Evolutionary conservation across 1,140 invertebrate genomes (phyloP), one percentile per base, ranked within the genome.

Genomic region (Cryptotermes secundus): DNA sequence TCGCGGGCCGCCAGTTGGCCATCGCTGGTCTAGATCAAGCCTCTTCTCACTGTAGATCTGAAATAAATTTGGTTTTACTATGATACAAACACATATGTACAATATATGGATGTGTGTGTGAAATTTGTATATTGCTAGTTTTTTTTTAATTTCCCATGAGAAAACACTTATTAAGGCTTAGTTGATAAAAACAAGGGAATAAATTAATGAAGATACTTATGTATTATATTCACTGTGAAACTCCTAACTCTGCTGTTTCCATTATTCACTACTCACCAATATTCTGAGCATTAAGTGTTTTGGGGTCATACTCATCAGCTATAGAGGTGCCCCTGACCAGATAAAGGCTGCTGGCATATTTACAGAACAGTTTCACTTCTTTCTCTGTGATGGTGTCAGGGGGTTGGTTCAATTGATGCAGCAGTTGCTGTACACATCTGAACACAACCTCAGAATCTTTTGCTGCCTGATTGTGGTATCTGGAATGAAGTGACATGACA

Each of bases 341-440:
- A 86, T 94, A 90, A 82, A 99, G 90, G 88, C 95, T 94, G 84
- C 94, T 92, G 9, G 96, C 92, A 91, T 99, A 96, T 88, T 95
- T 95, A 90, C 97, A 97, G 88, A 97, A 95, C 79, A 96, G 88
- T 88, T 95, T 95, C 0, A 97, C 95, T 86, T 97, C 95, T 81
- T 92, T 91, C 89, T 97, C 96, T 49, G 92, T 93, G 83, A 98
- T 95, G 14, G 89, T 90, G 86, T 96, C 94, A 86, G 92, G 92
- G 19, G 96, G 92, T 88, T 94, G 92, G 34, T 95, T 94, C 80
- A 97, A 87, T 88, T 96, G 94, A 85, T 94, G 92, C 35, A 97
- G 91, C 83, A 98, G 93, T 87, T 95, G 92, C 87, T 97, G 93
- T 4, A 96, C 95, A 88, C 95, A 93, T 86, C 95, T 92, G 88